Percentiles rank a stretch among this genome's conserved stretches.
Evolutionary conservation across 2,888 invertebrate species (phyloP).

Genomic region (Allacma fusca): DNA sequence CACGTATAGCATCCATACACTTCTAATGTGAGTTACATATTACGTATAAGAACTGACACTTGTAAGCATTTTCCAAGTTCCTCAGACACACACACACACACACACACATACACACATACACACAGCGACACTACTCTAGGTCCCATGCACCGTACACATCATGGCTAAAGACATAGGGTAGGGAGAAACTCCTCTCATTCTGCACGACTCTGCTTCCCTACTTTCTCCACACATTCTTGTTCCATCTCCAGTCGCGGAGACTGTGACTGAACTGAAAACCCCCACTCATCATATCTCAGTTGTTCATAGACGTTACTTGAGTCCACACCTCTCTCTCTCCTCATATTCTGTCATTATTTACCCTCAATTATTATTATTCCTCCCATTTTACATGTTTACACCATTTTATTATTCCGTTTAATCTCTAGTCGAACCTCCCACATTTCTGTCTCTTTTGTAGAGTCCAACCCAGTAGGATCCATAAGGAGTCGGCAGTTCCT

Average conservation of each 20-base stretch:
- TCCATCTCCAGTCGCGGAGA: not conserved
- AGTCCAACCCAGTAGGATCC: not conserved
- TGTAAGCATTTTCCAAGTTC: conserved; percentile 24
- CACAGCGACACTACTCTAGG: not conserved
- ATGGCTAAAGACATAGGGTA: not conserved
- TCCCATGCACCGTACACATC: not conserved
- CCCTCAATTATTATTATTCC: conserved; percentile 36
- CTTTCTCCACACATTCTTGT: conserved; percentile 12
- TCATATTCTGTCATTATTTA: conserved; percentile 40
- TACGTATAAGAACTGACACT: conserved; percentile 16
- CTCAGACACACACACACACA: not conserved
- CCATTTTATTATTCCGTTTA: not conserved
- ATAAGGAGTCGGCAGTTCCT: not conserved
- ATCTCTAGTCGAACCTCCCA: not conserved
- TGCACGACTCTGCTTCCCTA: not conserved
- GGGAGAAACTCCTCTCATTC: not conserved
- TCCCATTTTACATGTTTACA: conserved; percentile 4
- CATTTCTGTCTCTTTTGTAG: not conserved
- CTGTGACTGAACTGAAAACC: conserved; percentile 10
- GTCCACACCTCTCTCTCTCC: conserved; percentile 34
- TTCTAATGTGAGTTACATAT: conserved; percentile 16
- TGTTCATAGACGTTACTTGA: conserved; percentile 33
- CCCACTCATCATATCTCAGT: conserved; percentile 23
- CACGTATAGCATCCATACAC: conserved; percentile 3
- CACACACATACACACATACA: not conserved